phyloP scores from a whole-genome alignment of 2,888 invertebrate genomes.

The Parnassius glacialis region DNA sequence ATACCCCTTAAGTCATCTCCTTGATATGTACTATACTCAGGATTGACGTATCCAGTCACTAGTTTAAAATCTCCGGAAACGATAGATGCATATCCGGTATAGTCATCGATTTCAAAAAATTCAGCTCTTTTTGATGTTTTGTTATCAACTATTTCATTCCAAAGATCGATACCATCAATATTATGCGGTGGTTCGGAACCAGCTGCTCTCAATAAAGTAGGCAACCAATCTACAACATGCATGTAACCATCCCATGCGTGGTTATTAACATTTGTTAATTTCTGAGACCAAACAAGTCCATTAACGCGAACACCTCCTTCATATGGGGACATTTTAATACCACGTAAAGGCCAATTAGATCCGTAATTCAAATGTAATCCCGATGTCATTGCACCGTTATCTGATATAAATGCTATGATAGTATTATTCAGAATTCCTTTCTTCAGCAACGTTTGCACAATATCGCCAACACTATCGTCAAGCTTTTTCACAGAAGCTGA shows the following conservation, averaged over 20 bases:
- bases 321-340: conserved; percentile 87
- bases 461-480: conserved; percentile 91
- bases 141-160: conserved; percentile 56
- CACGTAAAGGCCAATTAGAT: conserved; percentile 90
- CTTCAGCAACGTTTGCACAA: conserved; percentile 84
- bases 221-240: conserved; percentile 91
- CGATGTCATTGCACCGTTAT: conserved; percentile 91
- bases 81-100: conserved; percentile 51
- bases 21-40: conserved; percentile 45
- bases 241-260: conserved; percentile 79
- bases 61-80: conserved; percentile 59
- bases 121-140: conserved; percentile 47
- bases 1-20: conserved; percentile 51
- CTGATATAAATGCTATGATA: conserved; percentile 91
- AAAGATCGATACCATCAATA: conserved; percentile 63
- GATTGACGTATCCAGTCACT: conserved; percentile 47
- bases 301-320: conserved; percentile 91
- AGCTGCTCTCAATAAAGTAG: conserved; percentile 82
- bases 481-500: conserved; percentile 91
- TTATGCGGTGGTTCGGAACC: conserved; percentile 45
- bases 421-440: conserved; percentile 88
- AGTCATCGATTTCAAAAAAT: conserved; percentile 64
- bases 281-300: conserved; percentile 85
- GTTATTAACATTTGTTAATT: conserved; percentile 53
- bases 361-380: conserved; percentile 87